Percentiles rank a stretch among this genome's conserved stretches.
These are phyloP conservation scores for Drosophila biarmipes DNA, from an alignment of 1,140 invertebrate species.

Conservation along the genomic window DNA sequence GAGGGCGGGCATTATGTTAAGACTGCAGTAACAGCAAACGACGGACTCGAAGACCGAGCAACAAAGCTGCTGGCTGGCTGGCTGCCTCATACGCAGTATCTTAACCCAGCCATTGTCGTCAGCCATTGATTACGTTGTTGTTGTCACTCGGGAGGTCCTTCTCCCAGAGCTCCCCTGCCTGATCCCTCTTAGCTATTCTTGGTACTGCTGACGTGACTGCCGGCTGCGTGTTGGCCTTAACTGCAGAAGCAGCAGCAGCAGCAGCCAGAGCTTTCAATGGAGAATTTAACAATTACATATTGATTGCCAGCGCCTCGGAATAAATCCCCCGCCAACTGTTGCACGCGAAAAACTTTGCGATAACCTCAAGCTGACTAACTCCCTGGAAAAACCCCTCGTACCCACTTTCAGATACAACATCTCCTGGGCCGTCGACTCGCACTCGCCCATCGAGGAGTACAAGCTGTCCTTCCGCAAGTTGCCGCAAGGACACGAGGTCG, in stretches of 20 bases:
- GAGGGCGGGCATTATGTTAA: slow-evolving; percentile 49
- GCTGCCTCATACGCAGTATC: slow-evolving; percentile 48
- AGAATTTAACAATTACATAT: slow-evolving; percentile 79
- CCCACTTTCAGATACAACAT: slow-evolving; percentile 86
- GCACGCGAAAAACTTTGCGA: slow-evolving; percentile 58
- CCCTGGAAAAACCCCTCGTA: background rate
- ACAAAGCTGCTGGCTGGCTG: slow-evolving; percentile 24
- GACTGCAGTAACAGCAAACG: slow-evolving; percentile 18
- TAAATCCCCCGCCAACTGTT: slow-evolving; percentile 72
- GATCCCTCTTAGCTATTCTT: slow-evolving; percentile 6
- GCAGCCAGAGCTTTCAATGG: slow-evolving; percentile 30
- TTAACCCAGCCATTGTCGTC: slow-evolving; percentile 63
- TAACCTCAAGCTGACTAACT: slow-evolving; percentile 33
- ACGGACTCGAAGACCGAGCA: slow-evolving; percentile 10
- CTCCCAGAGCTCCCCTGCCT: background rate
- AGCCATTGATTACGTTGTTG: slow-evolving; percentile 70
- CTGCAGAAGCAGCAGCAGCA: slow-evolving; percentile 15
- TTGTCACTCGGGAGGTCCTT: slow-evolving; percentile 12
- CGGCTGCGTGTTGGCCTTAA: slow-evolving; percentile 42
- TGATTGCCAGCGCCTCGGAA: slow-evolving; percentile 61
- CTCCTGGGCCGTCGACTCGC: slow-evolving; percentile 88
- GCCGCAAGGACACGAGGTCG: slow-evolving; percentile 85
- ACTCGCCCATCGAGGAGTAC: slow-evolving; percentile 88
- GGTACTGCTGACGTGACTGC: slow-evolving; percentile 26
- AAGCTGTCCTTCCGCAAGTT: slow-evolving; percentile 88